phyloP scores from a whole-genome alignment of 2,113 vertebrate genomes.

The Mola mola region DNA sequence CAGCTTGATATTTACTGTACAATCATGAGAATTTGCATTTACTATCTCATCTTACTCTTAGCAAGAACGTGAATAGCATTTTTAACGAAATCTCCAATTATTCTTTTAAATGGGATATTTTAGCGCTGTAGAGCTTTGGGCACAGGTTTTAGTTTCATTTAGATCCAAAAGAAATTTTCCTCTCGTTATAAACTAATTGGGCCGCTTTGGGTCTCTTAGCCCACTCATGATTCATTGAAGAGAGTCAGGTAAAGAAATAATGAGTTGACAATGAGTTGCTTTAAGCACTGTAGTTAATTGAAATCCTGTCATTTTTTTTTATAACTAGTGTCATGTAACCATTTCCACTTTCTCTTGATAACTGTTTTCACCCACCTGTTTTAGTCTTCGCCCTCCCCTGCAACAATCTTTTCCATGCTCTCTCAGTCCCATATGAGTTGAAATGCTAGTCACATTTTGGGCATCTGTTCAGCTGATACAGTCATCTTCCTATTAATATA shows the following conservation, averaged over 20 bases:
- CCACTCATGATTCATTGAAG: slow-evolving; percentile 27
- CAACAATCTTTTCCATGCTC: neutral
- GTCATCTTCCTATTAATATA: too few species aligned
- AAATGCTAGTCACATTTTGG: neutral
- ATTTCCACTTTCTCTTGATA: slow-evolving; percentile 3
- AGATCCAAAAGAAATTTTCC: slow-evolving; percentile 4
- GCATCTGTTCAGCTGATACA: too few species aligned
- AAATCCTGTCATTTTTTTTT: neutral
- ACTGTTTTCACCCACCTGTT: neutral
- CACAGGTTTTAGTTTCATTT: slow-evolving; percentile 17
- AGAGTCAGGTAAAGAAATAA: slow-evolving; percentile 12
- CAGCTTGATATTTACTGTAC: too few species aligned
- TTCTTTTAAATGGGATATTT: slow-evolving; percentile 9
- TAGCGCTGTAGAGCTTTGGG: neutral
- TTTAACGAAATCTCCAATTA: neutral
- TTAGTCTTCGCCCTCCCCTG: neutral
- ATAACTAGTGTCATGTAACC: neutral
- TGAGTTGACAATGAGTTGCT: slow-evolving; percentile 27
- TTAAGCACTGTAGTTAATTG: neutral
- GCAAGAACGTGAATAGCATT: neutral
- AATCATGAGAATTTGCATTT: too few species aligned
- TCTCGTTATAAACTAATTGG: slow-evolving; percentile 19
- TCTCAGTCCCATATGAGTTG: slow-evolving; percentile 1
- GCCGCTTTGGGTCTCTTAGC: slow-evolving; percentile 19
- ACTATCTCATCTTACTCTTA: neutral